A percentile compares a stretch with the other conserved stretches of the same genome.
These are phyloP conservation scores for Dermochelys coriacea DNA, from an alignment of 2,797 vertebrate species.

Conservation along the genomic window DNA sequence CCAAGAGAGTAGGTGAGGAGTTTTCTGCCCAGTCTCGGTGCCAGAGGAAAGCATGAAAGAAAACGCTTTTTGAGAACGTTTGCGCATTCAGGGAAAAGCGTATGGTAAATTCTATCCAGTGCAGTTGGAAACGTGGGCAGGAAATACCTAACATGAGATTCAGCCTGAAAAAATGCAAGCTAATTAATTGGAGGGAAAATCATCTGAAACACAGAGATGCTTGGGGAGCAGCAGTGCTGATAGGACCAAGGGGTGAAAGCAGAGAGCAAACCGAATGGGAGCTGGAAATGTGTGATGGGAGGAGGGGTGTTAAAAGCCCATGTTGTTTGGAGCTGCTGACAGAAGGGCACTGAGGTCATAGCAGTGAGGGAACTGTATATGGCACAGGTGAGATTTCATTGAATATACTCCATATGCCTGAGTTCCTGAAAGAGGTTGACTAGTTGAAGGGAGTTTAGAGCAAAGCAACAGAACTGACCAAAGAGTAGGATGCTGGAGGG, in stretches of 20 bases:
- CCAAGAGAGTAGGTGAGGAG: neutral
- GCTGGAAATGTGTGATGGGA: neutral
- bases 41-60: neutral
- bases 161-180: fast-evolving
- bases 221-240: neutral
- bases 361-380: neutral
- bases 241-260: neutral
- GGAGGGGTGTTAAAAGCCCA: neutral
- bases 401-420: neutral
- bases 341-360: neutral
- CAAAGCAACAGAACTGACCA: neutral
- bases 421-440: neutral
- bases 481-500: neutral
- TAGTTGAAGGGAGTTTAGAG: neutral
- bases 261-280: neutral
- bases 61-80: fast-evolving
- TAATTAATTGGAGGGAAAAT: neutral
- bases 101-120: neutral
- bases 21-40: fast-evolving
- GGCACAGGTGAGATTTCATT: neutral
- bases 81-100: fast-evolving
- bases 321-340: neutral
- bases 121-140: neutral
- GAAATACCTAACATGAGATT: fast-evolving
- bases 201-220: neutral